Conservation (phyloP, 2,888 invertebrate genomes). For the Eilema griseolum region DNA sequence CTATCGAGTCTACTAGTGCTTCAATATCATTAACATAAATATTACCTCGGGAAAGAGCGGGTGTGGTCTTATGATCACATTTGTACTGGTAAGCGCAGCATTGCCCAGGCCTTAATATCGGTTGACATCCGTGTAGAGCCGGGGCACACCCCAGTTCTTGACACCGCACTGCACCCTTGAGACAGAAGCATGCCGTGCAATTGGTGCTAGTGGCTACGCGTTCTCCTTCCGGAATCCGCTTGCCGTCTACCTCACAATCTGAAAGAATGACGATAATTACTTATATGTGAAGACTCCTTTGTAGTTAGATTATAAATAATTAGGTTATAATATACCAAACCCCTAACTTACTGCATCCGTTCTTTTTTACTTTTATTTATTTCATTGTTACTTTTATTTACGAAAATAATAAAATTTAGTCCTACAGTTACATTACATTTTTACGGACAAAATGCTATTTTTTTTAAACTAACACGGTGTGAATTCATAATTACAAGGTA, state of each 20-base stretch:
- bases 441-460: too few species aligned
- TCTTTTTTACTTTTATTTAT: too few species aligned
- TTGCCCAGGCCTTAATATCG: conserved; percentile 91
- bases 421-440: too few species aligned
- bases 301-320: neutral
- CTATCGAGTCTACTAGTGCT: too few species aligned
- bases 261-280: conserved; percentile 55
- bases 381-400: too few species aligned
- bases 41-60: neutral
- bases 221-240: conserved; percentile 90
- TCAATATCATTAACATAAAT: neutral
- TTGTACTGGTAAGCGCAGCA: conserved; percentile 95
- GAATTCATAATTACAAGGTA: too few species aligned
- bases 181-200: conserved; percentile 94
- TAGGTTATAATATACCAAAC: neutral
- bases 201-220: conserved; percentile 87
- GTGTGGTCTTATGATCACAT: conserved; percentile 83
- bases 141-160: conserved; percentile 92
- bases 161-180: conserved; percentile 91
- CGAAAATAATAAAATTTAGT: too few species aligned
- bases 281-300: neutral
- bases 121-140: conserved; percentile 91
- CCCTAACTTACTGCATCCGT: too few species aligned
- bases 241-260: conserved; percentile 89
- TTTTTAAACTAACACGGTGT: too few species aligned